These are phyloP conservation scores for Uloborus plumipes DNA, from an alignment of 2,888 invertebrate genomes.

Conservation along the genomic window DNA sequence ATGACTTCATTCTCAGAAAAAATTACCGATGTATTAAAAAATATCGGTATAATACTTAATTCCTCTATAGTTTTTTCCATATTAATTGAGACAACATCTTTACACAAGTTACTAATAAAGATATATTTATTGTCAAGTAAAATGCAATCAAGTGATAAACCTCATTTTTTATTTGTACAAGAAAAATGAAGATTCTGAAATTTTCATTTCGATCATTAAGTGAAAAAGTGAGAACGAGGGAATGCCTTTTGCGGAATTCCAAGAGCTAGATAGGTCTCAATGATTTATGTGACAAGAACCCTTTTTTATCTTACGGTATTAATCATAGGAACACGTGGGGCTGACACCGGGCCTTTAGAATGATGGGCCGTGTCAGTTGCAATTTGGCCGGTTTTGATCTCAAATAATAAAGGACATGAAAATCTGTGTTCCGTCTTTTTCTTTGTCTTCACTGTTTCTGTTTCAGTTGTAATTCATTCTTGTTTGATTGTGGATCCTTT, in stretches of 20 bases:
- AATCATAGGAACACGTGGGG: conserved; percentile 37
- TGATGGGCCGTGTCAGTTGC: conserved; percentile 36
- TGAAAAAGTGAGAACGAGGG: conserved; percentile 37
- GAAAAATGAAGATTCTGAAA: conserved; percentile 28
- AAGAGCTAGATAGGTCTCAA: conserved; percentile 29
- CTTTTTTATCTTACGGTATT: conserved; percentile 36
- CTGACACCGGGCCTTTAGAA: conserved; percentile 33
- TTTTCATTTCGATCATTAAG: conserved; percentile 43
- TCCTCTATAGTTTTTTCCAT: too few relatives aligned
- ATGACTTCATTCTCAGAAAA: too few relatives aligned
- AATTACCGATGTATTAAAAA: too few relatives aligned
- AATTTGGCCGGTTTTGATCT: conserved; percentile 38
- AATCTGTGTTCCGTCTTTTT: conserved; percentile 10
- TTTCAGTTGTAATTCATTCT: conserved; percentile 14
- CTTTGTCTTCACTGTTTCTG: neutral
- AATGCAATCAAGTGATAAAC: too few relatives aligned
- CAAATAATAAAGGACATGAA: conserved; percentile 36
- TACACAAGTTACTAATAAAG: too few relatives aligned
- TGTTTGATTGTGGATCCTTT: neutral
- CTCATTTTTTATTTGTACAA: too few relatives aligned
- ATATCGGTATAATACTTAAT: too few relatives aligned
- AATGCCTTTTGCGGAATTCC: conserved; percentile 40
- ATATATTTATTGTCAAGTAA: too few relatives aligned
- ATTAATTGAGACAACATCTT: too few relatives aligned
- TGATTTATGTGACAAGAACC: conserved; percentile 51